Evolutionary conservation across 2,113 vertebrate genomes (phyloP).

Genomic region (Oenanthe oenanthe): DNA sequence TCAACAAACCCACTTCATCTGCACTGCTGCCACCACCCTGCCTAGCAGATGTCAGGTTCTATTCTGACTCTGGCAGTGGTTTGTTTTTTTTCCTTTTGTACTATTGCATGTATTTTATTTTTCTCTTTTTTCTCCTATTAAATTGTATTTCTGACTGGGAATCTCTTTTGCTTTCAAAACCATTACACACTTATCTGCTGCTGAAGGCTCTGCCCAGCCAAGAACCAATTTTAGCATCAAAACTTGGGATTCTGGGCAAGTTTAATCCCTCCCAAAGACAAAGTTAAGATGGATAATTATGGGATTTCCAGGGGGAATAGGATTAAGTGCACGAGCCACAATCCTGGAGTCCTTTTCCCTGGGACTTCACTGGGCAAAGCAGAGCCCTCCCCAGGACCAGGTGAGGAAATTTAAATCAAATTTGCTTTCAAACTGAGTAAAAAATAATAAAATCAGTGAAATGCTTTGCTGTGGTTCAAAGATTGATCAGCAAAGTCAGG

Average conservation of each 20-base stretch:
- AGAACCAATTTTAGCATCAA: background rate
- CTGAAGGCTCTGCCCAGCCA: background rate
- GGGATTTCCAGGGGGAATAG: constrained; percentile 16
- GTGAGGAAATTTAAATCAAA: background rate
- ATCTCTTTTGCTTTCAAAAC: too few species aligned
- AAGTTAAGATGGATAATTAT: background rate
- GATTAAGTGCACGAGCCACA: background rate
- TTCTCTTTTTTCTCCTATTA: too few species aligned
- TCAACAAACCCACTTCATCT: too few species aligned
- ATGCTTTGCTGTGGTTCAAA: background rate
- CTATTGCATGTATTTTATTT: too few species aligned
- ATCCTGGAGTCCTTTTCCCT: background rate
- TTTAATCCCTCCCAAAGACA: background rate
- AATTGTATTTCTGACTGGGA: too few species aligned
- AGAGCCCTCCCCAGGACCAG: background rate
- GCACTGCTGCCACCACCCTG: too few species aligned
- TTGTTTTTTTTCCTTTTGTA: too few species aligned
- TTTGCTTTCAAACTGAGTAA: background rate
- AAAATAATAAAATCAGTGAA: background rate
- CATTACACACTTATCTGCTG: background rate
- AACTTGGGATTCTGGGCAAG: background rate
- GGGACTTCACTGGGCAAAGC: background rate
- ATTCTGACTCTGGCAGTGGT: too few species aligned
- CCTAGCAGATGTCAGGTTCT: too few species aligned
- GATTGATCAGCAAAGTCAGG: background rate